phyloP scores from a whole-genome alignment of 2,888 invertebrate genomes.

The Agrotis exclamationis region DNA sequence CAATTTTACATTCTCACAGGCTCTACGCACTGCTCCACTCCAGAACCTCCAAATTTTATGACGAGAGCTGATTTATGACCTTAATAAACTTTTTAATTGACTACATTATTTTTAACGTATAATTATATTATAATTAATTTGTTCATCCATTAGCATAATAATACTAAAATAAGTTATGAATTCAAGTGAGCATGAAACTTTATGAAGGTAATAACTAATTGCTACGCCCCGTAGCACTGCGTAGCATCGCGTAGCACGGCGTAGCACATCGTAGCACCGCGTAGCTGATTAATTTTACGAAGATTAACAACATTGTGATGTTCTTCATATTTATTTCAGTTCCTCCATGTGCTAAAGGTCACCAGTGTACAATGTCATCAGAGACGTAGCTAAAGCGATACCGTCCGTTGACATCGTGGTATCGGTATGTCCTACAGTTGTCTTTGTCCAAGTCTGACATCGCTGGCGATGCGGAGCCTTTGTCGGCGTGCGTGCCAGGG shows the following conservation, averaged over 20 bases:
- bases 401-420: slow-evolving; percentile 36
- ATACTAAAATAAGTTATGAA: slow-evolving; percentile 28
- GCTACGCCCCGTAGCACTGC: slow-evolving; percentile 38
- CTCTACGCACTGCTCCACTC: slow-evolving; percentile 14
- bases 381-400: neutral
- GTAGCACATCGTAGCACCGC: slow-evolving; percentile 15
- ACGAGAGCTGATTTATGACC: slow-evolving; percentile 34
- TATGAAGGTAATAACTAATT: slow-evolving; percentile 34
- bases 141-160: slow-evolving; percentile 46
- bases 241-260: slow-evolving; percentile 22
- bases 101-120: slow-evolving; percentile 26
- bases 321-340: neutral
- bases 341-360: neutral
- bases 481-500: slow-evolving; percentile 57
- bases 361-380: neutral
- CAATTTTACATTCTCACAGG: slow-evolving; percentile 4
- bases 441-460: slow-evolving; percentile 42
- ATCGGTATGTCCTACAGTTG: slow-evolving; percentile 44
- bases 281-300: slow-evolving; percentile 24
- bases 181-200: slow-evolving; percentile 51
- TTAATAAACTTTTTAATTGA: slow-evolving; percentile 41
- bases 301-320: slow-evolving; percentile 4
- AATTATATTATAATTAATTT: slow-evolving; percentile 47
- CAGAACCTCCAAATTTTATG: slow-evolving; percentile 18
- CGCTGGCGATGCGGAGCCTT: slow-evolving; percentile 57